Evolutionary conservation across 1,140 invertebrate genomes (phyloP), one percentile per base, ranked within the genome.

Genomic region (Camponotus pennsylvanicus): DNA sequence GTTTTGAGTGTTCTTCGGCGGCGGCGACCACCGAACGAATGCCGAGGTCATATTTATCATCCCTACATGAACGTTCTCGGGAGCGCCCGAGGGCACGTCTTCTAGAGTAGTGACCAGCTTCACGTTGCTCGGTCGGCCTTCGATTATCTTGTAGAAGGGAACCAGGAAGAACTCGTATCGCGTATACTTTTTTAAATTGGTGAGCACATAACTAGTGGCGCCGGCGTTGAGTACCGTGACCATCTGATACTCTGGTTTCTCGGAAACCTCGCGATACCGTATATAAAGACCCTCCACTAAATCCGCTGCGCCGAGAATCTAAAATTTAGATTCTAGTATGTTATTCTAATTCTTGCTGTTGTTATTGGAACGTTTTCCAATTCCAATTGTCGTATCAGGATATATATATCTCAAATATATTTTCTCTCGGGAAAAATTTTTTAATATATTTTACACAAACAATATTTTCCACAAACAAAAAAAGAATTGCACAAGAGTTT

Each of bases 271-370:
- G 83, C 98, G 97, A 94, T 98, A 99, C 85, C 98, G 97, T 66
- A 99, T 97, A 93, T 99, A 99, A 27, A 99, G 97, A 13, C 99
- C 99, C 95, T 99, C 98, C 0, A 99, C 96, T 90, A 95, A 94
- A 84, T 96, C 95, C 5, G 95, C 94, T 34, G 95, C 95, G 79
- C 93, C 95, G 9, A 96, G 93, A 63, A 96, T 95, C 96, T 96
- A 86, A 75, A 91, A 89, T 85, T 79, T 45, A 78, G 21, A 85
- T 78, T 85, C 73, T 18, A 66, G 49, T 37, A 34, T 70, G 75
- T 85, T 73, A 83, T 73, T 83, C 67, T 71, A 59, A 82, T 82
- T n/a, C 45, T 18, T 34, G 70, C 13, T 45, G 37, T 55, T 83
- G 52, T 61, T 83, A 42, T 77, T 66, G 71, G 37, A 77, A 61